Evolutionary conservation across 1,140 invertebrate species (phyloP).

Genomic region (Atta cephalotes): DNA sequence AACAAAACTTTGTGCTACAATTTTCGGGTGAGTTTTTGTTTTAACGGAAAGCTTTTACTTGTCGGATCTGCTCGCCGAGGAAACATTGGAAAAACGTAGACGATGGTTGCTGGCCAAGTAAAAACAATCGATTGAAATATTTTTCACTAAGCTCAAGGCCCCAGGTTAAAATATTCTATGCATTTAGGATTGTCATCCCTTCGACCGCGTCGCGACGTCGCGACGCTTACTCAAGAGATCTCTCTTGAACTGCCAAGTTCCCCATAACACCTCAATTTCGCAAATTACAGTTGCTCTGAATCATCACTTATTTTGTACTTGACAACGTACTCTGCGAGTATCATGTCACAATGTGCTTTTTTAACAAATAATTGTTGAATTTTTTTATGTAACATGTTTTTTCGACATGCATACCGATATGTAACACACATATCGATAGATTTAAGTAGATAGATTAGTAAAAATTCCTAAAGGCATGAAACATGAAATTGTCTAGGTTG

Average conservation of each 20-base stretch:
- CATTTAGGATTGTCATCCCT: slow-evolving; percentile 41
- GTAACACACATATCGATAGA: neutral
- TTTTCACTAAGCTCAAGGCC: neutral
- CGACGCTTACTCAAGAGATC: neutral
- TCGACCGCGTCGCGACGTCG: slow-evolving; percentile 7
- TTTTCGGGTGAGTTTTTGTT: neutral
- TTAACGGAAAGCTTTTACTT: neutral
- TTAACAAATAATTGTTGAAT: neutral
- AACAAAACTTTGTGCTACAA: neutral
- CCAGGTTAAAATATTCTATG: slow-evolving; percentile 50
- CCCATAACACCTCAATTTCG: slow-evolving; percentile 30
- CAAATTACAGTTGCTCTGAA: slow-evolving; percentile 33
- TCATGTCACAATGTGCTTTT: neutral
- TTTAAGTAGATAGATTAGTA: neutral
- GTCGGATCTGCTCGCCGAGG: neutral
- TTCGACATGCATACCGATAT: no score
- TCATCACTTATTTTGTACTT: slow-evolving; percentile 36
- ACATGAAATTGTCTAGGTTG: no score
- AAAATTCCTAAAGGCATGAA: neutral
- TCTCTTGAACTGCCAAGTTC: slow-evolving; percentile 16
- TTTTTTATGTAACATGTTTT: neutral
- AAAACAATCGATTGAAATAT: slow-evolving; percentile 19
- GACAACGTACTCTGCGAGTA: neutral
- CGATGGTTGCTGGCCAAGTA: neutral
- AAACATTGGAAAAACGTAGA: neutral